These are phyloP conservation scores for Orthonyx spaldingii DNA, from an alignment of 2,113 vertebrate genomes.

Conservation along the genomic window DNA sequence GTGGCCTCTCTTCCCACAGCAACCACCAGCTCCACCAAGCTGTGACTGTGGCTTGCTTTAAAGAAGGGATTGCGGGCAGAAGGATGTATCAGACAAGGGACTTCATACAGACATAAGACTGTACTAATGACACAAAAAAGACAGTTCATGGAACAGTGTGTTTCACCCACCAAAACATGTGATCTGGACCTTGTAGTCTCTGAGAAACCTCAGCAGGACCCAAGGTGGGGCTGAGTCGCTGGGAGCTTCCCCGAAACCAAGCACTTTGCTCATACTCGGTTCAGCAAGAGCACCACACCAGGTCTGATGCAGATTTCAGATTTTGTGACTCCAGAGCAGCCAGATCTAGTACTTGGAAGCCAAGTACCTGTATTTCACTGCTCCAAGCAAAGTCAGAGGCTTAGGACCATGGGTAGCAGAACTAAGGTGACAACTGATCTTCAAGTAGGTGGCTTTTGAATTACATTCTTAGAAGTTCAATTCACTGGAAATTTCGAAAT, in stretches of 20 bases:
- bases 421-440: background rate
- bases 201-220: background rate
- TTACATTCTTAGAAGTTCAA: background rate
- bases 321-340: background rate
- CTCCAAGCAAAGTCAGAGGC: background rate
- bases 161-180: background rate
- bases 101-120: background rate
- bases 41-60: background rate
- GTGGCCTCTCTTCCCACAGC: background rate
- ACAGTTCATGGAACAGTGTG: background rate
- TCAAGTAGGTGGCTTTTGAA: background rate
- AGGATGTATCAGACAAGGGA: background rate
- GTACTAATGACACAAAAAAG: background rate
- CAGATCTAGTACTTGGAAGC: background rate
- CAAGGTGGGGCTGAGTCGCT: background rate
- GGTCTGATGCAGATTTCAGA: background rate
- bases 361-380: background rate
- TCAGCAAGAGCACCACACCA: background rate
- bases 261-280: background rate
- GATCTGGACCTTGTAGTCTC: background rate
- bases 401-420: background rate
- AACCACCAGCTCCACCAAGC: background rate
- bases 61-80: accelerated
- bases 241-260: background rate
- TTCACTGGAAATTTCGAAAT: background rate